Evolutionary conservation across 2,113 vertebrate species (phyloP).

Genomic region (Origma solitaria): DNA sequence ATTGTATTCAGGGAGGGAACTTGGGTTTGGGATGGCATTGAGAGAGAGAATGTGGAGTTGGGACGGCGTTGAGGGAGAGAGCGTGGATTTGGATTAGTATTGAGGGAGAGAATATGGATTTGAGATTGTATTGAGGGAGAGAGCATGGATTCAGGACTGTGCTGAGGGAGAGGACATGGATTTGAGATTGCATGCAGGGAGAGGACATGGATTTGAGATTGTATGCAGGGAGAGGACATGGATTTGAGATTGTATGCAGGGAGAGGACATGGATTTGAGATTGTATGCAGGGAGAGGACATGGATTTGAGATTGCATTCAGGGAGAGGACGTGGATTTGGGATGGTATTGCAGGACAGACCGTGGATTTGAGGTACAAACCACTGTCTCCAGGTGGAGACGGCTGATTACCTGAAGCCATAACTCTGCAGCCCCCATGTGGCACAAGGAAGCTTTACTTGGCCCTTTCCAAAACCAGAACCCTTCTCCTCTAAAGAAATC

Average conservation of each 20-base stretch:
- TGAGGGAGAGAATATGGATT: neutral
- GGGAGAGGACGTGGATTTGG: neutral
- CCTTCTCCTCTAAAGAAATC: neutral
- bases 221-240: accelerated
- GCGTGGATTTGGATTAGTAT: too few species aligned
- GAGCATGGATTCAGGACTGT: too few species aligned
- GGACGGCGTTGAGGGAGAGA: accelerated
- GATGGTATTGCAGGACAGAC: neutral
- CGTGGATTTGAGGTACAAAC: neutral
- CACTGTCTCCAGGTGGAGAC: neutral
- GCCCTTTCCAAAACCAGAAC: neutral
- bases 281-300: neutral
- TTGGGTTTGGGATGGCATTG: neutral
- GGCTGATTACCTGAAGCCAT: neutral
- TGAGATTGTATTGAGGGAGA: neutral
- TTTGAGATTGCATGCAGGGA: neutral
- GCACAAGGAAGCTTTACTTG: neutral
- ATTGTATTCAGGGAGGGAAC: neutral
- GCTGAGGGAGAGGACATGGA: neutral
- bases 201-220: too few species aligned
- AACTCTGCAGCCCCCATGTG: neutral
- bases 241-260: neutral
- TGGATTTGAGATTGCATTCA: neutral
- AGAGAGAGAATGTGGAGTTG: neutral
- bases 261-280: too few species aligned